phyloP scores from a whole-genome alignment of 1,140 invertebrate genomes.

The Notospermus geniculatus region DNA sequence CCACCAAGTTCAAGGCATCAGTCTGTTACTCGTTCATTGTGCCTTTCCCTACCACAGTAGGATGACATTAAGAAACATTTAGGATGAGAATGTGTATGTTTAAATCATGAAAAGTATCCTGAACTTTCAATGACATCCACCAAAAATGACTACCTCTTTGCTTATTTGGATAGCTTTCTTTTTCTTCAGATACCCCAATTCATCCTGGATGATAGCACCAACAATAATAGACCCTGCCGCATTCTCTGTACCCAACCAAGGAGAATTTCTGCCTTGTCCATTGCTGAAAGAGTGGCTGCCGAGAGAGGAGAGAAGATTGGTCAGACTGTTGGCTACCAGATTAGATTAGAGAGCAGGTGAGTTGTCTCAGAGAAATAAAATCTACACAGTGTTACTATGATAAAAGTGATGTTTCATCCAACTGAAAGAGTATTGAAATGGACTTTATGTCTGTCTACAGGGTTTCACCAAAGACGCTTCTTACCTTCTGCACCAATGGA shows the following conservation, averaged over 20 bases:
- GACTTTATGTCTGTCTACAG: constrained; percentile 50
- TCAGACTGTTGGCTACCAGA: constrained; percentile 89
- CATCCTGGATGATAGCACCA: constrained; percentile 75
- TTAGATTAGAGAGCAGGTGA: constrained; percentile 63
- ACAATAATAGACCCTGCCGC: constrained; percentile 68
- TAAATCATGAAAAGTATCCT: too few species aligned
- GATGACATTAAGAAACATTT: too few species aligned
- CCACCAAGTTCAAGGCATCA: too few species aligned
- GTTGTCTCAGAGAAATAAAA: too few species aligned
- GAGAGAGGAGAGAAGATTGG: constrained; percentile 86
- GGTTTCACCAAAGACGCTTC: constrained; percentile 74
- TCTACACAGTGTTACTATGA: too few species aligned
- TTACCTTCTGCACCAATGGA: constrained; percentile 90
- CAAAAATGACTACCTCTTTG: too few species aligned
- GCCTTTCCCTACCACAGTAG: too few species aligned
- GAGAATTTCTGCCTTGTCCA: constrained; percentile 82
- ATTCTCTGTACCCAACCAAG: constrained; percentile 93
- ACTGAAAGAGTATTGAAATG: not conserved
- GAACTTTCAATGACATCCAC: too few species aligned
- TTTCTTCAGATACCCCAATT: constrained; percentile 65
- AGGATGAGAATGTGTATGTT: too few species aligned
- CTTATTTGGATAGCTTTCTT: too few species aligned
- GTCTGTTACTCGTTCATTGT: too few species aligned
- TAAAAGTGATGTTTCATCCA: too few species aligned
- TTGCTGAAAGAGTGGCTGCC: constrained; percentile 75